phyloP scores from a whole-genome alignment of 2,113 vertebrate genomes.

The Hippoglossus stenolepis region DNA sequence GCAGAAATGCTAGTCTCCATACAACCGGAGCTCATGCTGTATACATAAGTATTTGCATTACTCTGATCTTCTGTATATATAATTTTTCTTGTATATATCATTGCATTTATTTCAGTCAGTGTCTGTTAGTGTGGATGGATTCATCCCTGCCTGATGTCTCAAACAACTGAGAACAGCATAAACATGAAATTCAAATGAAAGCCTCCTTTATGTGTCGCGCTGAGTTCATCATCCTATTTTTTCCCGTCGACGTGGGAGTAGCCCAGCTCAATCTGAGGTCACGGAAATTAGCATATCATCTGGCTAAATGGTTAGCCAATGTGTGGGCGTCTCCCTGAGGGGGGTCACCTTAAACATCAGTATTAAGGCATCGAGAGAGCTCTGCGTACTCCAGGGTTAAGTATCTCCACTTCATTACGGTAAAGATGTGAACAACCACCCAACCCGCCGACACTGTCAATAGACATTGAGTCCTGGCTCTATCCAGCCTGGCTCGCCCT shows the following conservation, averaged over 20 bases:
- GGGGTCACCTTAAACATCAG: slow-evolving; percentile 82
- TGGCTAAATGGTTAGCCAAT: slow-evolving; percentile 77
- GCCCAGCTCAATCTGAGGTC: slow-evolving; percentile 78
- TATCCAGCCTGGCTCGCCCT: slow-evolving; percentile 57
- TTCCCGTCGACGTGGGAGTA: slow-evolving; percentile 69
- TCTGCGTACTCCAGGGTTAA: slow-evolving; percentile 77
- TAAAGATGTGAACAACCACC: slow-evolving; percentile 82
- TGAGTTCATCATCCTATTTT: slow-evolving; percentile 68
- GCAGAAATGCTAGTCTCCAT: slow-evolving; percentile 21
- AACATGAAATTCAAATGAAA: slow-evolving; percentile 34
- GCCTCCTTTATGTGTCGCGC: slow-evolving; percentile 8
- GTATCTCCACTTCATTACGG: slow-evolving; percentile 86
- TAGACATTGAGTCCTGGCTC: slow-evolving; percentile 59
- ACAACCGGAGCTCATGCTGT: slow-evolving; percentile 35
- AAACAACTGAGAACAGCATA: slow-evolving; percentile 14
- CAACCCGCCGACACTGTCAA: slow-evolving; percentile 68
- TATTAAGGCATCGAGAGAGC: slow-evolving; percentile 70
- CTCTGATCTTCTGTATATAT: slow-evolving; percentile 16
- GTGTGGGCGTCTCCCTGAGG: slow-evolving; percentile 79
- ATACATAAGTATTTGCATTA: slow-evolving; percentile 39
- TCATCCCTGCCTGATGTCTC: not conserved
- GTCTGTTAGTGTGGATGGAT: not conserved
- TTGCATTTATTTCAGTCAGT: slow-evolving; percentile 11
- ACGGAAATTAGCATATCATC: slow-evolving; percentile 84
- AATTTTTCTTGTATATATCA: not conserved